These are phyloP conservation scores for Lepilemur ruficaudatus DNA, from an alignment of 2,797 vertebrate genomes.

Conservation along the genomic window DNA sequence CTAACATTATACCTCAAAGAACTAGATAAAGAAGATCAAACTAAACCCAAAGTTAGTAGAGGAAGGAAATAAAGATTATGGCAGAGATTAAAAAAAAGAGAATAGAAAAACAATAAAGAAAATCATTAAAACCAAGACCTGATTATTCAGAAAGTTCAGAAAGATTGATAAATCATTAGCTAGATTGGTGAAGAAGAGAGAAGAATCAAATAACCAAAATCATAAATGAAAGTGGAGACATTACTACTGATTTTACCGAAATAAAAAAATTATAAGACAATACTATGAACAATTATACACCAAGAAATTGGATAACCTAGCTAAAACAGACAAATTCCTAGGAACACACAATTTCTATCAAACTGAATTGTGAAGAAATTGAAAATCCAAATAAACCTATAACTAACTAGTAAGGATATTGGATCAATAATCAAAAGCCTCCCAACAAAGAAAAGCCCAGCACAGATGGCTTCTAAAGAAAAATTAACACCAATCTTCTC, in stretches of 20 bases:
- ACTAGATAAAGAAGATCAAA: background rate
- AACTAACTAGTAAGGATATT: background rate
- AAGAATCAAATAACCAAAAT: background rate
- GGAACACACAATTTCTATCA: background rate
- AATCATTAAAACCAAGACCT: background rate
- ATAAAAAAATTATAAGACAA: background rate
- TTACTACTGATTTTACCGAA: background rate
- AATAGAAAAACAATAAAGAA: background rate
- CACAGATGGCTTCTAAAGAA: background rate
- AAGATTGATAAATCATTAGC: background rate
- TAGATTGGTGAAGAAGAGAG: background rate
- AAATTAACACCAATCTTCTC: background rate
- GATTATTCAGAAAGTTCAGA: background rate
- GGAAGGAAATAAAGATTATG: background rate
- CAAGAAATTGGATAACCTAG: background rate
- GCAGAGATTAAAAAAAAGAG: background rate
- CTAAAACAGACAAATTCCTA: background rate
- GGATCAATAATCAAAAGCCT: background rate
- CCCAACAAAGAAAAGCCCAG: background rate
- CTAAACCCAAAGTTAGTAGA: background rate
- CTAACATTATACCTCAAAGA: background rate
- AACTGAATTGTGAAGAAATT: background rate
- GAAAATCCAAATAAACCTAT: background rate
- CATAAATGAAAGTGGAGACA: background rate
- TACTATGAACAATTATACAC: background rate